A percentile compares a stretch with the other conserved stretches of the same genome.
Conservation (phyloP, 2,888 invertebrate genomes). For the Brassicogethes aeneus region DNA sequence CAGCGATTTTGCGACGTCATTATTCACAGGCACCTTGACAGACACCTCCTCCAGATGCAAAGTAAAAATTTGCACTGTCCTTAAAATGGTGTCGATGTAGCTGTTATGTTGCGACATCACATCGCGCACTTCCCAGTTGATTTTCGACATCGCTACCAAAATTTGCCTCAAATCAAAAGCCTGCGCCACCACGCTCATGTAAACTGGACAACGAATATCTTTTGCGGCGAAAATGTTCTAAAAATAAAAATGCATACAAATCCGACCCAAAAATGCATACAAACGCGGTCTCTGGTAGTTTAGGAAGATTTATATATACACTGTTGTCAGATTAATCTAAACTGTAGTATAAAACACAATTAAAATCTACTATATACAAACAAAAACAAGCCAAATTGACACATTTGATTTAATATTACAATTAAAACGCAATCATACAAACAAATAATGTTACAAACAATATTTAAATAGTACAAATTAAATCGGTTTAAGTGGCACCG, state of each 20-base stretch:
- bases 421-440: too few relatives aligned
- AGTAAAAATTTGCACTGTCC: slow-evolving; percentile 67
- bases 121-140: slow-evolving; percentile 92
- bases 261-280: too few relatives aligned
- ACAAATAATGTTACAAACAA: too few relatives aligned
- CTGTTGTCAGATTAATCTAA: too few relatives aligned
- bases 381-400: too few relatives aligned
- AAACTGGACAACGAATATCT: slow-evolving; percentile 77
- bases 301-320: slow-evolving; percentile 2
- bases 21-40: slow-evolving; percentile 60
- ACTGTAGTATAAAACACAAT: too few relatives aligned
- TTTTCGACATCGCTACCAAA: slow-evolving; percentile 79
- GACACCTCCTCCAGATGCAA: slow-evolving; percentile 67
- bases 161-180: slow-evolving; percentile 70
- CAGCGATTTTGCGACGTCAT: slow-evolving; percentile 57
- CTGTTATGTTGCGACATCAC: slow-evolving; percentile 90
- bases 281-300: slow-evolving; percentile 6
- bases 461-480: too few relatives aligned
- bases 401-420: too few relatives aligned
- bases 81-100: slow-evolving; percentile 72
- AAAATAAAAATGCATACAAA: slow-evolving; percentile 24
- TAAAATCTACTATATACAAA: too few relatives aligned
- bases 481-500: too few relatives aligned
- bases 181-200: slow-evolving; percentile 75
- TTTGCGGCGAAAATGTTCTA: slow-evolving; percentile 58